Percentiles rank a stretch among this genome's conserved stretches.
phyloP scores from a whole-genome alignment of 2,113 vertebrate species.

The Elachura formosa region DNA sequence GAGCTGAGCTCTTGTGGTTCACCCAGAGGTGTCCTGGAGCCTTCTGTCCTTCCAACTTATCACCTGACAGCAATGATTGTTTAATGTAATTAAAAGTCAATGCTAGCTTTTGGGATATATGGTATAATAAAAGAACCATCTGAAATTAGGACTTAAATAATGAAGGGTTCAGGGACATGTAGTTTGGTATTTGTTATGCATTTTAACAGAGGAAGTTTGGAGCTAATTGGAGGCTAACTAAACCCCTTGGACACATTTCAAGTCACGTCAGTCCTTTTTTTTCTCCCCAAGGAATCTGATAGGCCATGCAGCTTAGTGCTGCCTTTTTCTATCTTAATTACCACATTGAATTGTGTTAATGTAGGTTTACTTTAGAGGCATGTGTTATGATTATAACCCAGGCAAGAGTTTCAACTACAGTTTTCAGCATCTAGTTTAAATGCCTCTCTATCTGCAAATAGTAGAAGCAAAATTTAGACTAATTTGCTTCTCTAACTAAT shows the following conservation, averaged over 20 bases:
- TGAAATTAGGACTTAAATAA: conserved; percentile 82
- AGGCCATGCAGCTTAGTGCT: conserved; percentile 64
- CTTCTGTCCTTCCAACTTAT: conserved; percentile 66
- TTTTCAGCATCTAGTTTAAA: conserved; percentile 28
- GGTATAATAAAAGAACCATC: conserved; percentile 70
- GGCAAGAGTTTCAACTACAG: conserved; percentile 19
- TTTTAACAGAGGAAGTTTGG: conserved; percentile 80
- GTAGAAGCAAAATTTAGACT: background rate
- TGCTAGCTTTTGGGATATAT: conserved; percentile 74
- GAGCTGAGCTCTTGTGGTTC: conserved; percentile 30
- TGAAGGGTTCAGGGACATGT: conserved; percentile 75
- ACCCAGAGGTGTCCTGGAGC: conserved; percentile 38
- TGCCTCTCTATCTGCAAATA: background rate
- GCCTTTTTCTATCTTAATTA: conserved; percentile 79
- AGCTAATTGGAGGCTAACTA: conserved; percentile 84
- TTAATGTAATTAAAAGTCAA: conserved; percentile 79
- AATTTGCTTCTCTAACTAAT: background rate
- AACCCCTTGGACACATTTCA: conserved; percentile 76
- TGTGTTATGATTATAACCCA: conserved; percentile 50
- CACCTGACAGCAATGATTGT: conserved; percentile 57
- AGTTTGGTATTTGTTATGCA: conserved; percentile 71
- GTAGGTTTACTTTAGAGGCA: conserved; percentile 63
- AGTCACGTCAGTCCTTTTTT: conserved; percentile 69
- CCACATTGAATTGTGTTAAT: conserved; percentile 75
- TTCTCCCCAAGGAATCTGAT: conserved; percentile 66